These are phyloP conservation scores for Cephus spinipes DNA, from an alignment of 2,888 invertebrate species.

Conservation along the genomic window DNA sequence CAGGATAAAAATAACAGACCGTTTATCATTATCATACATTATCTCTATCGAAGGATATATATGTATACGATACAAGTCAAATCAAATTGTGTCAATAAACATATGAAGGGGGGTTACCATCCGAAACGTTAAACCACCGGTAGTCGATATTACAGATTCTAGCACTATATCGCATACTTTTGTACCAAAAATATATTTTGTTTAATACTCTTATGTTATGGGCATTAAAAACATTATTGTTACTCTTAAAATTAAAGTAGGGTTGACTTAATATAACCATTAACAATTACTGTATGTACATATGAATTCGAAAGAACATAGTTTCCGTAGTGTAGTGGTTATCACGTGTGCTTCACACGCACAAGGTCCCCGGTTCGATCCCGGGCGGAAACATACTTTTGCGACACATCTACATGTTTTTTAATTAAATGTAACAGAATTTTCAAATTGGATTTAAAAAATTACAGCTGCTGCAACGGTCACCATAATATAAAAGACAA, in stretches of 20 bases:
- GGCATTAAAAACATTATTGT: background rate
- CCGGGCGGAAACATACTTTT: conserved; percentile 73
- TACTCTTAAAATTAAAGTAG: background rate
- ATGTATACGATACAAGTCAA: too few species aligned
- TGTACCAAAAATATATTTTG: background rate
- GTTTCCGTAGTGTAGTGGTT: conserved; percentile 83
- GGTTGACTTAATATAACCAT: background rate
- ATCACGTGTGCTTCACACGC: conserved; percentile 86
- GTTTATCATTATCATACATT: too few species aligned
- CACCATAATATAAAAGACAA: too few species aligned
- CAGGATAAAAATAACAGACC: too few species aligned
- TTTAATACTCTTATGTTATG: background rate
- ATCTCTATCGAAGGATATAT: too few species aligned
- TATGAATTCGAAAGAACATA: background rate
- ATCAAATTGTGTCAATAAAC: too few species aligned
- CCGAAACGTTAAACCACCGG: too few species aligned
- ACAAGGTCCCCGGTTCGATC: conserved; percentile 80
- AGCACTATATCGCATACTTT: too few species aligned
- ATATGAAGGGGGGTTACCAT: too few species aligned
- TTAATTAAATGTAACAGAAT: background rate
- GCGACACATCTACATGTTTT: too few species aligned
- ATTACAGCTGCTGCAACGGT: background rate
- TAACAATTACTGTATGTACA: too few species aligned
- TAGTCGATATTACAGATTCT: too few species aligned
- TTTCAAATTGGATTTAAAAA: background rate